phyloP scores from a whole-genome alignment of 2,113 vertebrate species.

The Centropus unirufus region DNA sequence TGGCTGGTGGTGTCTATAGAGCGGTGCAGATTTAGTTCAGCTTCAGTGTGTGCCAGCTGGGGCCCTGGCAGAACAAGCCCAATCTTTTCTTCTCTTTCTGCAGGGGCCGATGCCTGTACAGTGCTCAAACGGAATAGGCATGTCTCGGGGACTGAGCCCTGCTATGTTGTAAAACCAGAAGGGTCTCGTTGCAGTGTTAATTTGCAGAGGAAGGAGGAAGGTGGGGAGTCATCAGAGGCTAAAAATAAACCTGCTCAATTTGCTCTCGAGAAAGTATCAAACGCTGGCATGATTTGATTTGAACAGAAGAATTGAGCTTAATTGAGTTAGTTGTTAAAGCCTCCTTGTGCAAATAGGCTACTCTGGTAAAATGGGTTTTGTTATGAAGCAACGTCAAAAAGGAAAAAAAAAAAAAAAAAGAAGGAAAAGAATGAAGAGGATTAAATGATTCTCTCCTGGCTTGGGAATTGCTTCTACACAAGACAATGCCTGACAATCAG shows the following conservation, averaged over 20 bases:
- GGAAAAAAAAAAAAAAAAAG: not conserved
- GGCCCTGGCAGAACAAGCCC: constrained; percentile 42
- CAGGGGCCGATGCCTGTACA: not conserved
- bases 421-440: not conserved
- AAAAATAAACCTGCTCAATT: constrained; percentile 21
- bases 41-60: constrained; percentile 54
- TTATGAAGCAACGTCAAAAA: constrained; percentile 43
- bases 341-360: constrained; percentile 48
- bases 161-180: constrained; percentile 21
- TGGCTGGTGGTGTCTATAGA: constrained; percentile 49
- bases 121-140: not conserved
- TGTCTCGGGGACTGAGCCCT: not conserved
- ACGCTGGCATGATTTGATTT: not conserved
- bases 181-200: not conserved
- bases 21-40: constrained; percentile 46
- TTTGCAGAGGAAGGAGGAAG: not conserved
- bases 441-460: not conserved
- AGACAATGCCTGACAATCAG: not conserved
- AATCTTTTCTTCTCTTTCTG: constrained; percentile 21
- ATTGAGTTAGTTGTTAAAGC: constrained; percentile 65
- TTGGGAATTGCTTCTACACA: not conserved
- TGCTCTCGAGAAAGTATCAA: constrained; percentile 30
- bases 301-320: constrained; percentile 44
- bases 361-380: constrained; percentile 36
- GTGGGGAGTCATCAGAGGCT: not conserved